Base-by-base conservation (phyloP, 1,140 invertebrate species). In the Eumeta japonica region DNA sequence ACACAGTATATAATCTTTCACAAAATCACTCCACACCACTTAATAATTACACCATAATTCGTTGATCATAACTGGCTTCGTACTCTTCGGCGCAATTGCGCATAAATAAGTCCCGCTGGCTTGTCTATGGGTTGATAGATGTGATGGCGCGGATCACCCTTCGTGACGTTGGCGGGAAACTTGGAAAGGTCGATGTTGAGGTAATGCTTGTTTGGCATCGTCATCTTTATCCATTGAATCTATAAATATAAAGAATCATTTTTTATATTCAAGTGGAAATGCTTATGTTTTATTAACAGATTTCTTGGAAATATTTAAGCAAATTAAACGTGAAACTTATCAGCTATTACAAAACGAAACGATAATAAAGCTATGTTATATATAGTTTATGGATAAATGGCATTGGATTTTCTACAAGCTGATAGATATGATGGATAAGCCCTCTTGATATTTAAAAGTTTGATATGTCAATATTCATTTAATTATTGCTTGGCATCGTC, bases 151-250 rank as follows among this genome's bases (percentile, higher is more conserved):
- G 75, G 66, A 12, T 80, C 77, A 0, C 77, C 78, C 3, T 80
- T 75, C 2, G 80, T 80, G 10, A 86, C 52, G 12, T 78, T 77
- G 2, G 78, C 68, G 2, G 79, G 76, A 61, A 89, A 89, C 45
- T 84, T 84, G 13, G 81, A 81, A 20, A 88, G 76, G 56, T 90
- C 86, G 11, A 88, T 77, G 36, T 81, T 80, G 44, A 85, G 81
- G 54, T 89, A 89, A 61, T 90, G 88, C 50, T 86, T 88, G 55
- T 89, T 90, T 0, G 88, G 87, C 81, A 89, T 84, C 36, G 77
- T 76, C 79, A 89, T 88, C 39, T 83, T 81, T 16, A 89, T 84
- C 46, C 79, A 79, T 1, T 67, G 61, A 24, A 88, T 81, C 79
- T 86, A 71, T 31, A 38, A 47, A 52, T 35, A 65, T 58, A 41